Percentiles rank a stretch among this genome's conserved stretches.
Conservation (phyloP, 2,113 vertebrate genomes). For the Nothobranchius furzeri region DNA sequence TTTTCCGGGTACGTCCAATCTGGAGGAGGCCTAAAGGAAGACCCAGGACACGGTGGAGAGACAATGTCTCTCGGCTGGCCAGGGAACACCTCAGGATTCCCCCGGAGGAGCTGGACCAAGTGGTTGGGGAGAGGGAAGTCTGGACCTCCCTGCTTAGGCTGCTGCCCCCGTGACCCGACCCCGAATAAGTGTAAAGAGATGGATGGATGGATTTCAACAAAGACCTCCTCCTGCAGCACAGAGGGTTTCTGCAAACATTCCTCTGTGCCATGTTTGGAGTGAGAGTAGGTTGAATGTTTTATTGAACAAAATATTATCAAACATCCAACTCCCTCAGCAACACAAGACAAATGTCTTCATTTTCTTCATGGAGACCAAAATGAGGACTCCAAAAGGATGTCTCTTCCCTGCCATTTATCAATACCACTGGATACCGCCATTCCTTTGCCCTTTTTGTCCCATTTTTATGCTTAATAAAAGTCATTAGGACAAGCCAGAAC, state of each 20-base stretch:
- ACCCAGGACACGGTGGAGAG: too few relatives aligned
- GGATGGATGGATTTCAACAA: too few relatives aligned
- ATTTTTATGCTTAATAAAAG: slow-evolving; percentile 56
- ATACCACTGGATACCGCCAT: slow-evolving; percentile 7
- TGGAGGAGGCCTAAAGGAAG: too few relatives aligned
- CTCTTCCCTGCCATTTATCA: slow-evolving; percentile 27
- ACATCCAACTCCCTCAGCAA: slow-evolving; percentile 1
- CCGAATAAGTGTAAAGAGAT: too few relatives aligned
- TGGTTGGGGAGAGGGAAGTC: too few relatives aligned
- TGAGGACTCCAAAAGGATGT: slow-evolving; percentile 15
- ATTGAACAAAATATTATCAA: slow-evolving; percentile 13
- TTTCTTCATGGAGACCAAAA: slow-evolving; percentile 5
- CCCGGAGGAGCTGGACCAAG: too few relatives aligned
- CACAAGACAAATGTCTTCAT: slow-evolving; percentile 13
- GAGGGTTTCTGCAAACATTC: not conserved
- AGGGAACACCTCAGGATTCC: too few relatives aligned
- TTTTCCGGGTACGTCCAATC: too few relatives aligned
- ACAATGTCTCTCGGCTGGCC: too few relatives aligned
- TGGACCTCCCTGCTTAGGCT: too few relatives aligned
- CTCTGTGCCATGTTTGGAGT: too few relatives aligned
- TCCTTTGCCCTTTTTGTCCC: slow-evolving; percentile 34
- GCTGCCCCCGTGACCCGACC: too few relatives aligned
- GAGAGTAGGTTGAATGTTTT: not conserved
- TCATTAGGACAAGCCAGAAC: slow-evolving; percentile 39
- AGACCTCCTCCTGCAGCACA: not conserved